Evolutionary conservation across 2,888 invertebrate species (phyloP).

Genomic region (Vanessa cardui): DNA sequence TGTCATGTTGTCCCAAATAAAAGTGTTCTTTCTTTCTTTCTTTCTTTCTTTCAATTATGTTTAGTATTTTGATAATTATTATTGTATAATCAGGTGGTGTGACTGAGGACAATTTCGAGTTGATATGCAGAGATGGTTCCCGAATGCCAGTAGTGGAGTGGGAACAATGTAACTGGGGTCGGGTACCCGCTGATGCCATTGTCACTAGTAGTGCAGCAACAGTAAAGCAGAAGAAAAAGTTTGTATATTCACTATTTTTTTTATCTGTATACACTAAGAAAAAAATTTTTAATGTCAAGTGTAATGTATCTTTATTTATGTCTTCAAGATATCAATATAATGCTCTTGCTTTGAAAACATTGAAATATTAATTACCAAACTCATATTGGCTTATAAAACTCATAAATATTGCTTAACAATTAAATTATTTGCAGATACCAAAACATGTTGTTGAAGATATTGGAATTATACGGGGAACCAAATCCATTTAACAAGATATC

Average conservation of each 20-base stretch:
- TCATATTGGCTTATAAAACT: not conserved
- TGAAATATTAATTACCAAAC: not conserved
- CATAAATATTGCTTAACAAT: not conserved
- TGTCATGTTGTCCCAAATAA: too few relatives aligned
- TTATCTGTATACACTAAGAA: too few relatives aligned
- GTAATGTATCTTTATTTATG: too few relatives aligned
- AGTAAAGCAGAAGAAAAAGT: constrained; percentile 77
- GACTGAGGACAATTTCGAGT: constrained; percentile 87
- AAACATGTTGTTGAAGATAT: constrained; percentile 84
- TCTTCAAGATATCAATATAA: too few relatives aligned
- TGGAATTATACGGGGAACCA: constrained; percentile 81
- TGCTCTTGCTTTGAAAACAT: too few relatives aligned
- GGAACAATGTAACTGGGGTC: constrained; percentile 92
- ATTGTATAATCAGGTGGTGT: constrained; percentile 79
- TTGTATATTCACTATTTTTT: constrained; percentile 14
- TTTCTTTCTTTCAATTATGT: too few relatives aligned
- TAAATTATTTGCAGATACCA: constrained; percentile 78
- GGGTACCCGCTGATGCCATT: constrained; percentile 91
- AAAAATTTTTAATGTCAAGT: too few relatives aligned
- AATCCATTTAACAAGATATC: constrained; percentile 63
- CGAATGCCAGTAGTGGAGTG: constrained; percentile 87
- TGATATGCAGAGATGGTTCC: constrained; percentile 91
- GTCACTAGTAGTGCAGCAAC: constrained; percentile 92
- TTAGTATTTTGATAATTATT: not conserved
- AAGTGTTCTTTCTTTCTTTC: too few relatives aligned